Evolutionary conservation across 2,113 vertebrate genomes (phyloP), one percentile per base, ranked within the genome.

Genomic region (Petrocephalus microphthalmus): DNA sequence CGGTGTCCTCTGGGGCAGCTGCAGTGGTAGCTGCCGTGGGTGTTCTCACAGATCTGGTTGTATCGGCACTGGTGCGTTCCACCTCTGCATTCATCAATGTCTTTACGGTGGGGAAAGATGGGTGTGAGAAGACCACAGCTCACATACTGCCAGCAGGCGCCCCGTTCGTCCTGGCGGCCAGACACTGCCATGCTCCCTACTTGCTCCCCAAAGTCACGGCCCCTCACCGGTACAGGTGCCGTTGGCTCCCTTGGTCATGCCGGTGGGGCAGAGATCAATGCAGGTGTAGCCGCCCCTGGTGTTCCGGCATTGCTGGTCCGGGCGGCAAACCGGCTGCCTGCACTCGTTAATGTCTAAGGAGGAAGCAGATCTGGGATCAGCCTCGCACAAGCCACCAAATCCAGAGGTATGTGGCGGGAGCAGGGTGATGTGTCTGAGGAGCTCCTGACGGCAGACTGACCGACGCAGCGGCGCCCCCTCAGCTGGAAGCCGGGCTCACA

Each of bases 1-100:
- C 97, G 96, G 92, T 96, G 97, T 0, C 98, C 98, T 8, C 97
- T 91, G 0, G 97, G 97, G 88, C 98, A 99, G 17, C 95, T 94
- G 49, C 98, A 99, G 19, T 95, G 96, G 94, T 99, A 97, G 93
- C 97, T 98, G 78, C 98, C 97, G 86, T 94, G 93, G 0, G 94
- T 97, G 90, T 99, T 99, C 94, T 99, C 97, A 88, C 98, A 99
- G 57, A 97, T 95, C 94, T 99, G 98, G 92, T 99, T 98, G 89
- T 98, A 97, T 92, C 96, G 95, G 95, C 98, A 99, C 87, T 96
- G 97, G 92, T 99, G 98, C 17, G 94, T 97, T 13, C 97, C 97
- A 5, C 97, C 97, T 92, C 89, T 94, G 94, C 98, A 99, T 91
- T 99, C 98, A 74, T 99, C 95, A 0, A 99, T 94, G 91, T 99